A percentile compares a stretch with the other conserved stretches of the same genome.
phyloP scores from a whole-genome alignment of 2,888 invertebrate species.

The Ormia ochracea region DNA sequence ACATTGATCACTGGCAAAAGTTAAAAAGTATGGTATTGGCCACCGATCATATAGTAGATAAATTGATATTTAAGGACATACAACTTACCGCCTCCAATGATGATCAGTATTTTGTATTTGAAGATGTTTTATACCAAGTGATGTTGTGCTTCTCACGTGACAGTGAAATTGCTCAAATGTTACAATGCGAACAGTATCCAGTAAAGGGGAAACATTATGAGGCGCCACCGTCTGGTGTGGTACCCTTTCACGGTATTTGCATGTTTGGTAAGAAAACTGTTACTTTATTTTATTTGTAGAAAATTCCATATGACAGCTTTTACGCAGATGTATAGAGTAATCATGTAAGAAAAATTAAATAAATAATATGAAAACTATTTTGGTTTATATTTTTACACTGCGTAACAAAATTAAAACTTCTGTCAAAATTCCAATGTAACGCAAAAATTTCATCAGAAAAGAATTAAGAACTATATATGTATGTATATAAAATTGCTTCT shows the following conservation, averaged over 20 bases:
- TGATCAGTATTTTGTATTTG: conserved; percentile 98
- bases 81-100: conserved; percentile 97
- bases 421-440: too few species aligned
- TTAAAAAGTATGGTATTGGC: conserved; percentile 89
- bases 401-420: too few species aligned
- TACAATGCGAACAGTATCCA: conserved; percentile 79
- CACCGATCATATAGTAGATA: conserved; percentile 94
- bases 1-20: conserved; percentile 85
- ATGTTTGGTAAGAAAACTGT: conserved; percentile 88
- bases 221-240: conserved; percentile 92
- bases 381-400: too few species aligned
- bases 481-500: too few species aligned
- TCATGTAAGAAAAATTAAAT: too few species aligned
- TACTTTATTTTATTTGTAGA: too few species aligned
- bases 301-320: too few species aligned
- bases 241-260: conserved; percentile 97
- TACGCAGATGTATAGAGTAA: too few species aligned
- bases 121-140: conserved; percentile 95
- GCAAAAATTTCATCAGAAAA: too few species aligned
- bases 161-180: conserved; percentile 85
- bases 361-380: too few species aligned
- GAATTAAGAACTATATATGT: too few species aligned
- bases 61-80: conserved; percentile 95
- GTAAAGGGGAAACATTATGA: conserved; percentile 75
- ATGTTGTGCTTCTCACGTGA: conserved; percentile 95